These are phyloP conservation scores for Lithophane socia DNA, from an alignment of 2,888 invertebrate species.

Conservation along the genomic window DNA sequence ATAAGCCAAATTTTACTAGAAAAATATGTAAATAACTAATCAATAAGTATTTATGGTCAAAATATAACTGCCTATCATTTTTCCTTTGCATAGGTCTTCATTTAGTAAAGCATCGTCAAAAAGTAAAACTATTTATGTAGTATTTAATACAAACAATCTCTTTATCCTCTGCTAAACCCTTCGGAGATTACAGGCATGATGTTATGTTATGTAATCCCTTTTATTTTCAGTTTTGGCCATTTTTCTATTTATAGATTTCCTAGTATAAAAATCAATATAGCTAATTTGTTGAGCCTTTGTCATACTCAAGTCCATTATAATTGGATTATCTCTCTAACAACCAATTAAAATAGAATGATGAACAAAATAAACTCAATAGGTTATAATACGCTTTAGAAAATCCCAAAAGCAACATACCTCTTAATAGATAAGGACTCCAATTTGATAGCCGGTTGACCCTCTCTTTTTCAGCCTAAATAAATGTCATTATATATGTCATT, in stretches of 20 bases:
- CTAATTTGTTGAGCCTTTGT: neutral
- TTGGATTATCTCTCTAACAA: slow-evolving; percentile 16
- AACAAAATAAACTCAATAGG: neutral
- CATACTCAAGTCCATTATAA: neutral
- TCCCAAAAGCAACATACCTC: slow-evolving; percentile 52
- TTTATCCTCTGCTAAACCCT: neutral
- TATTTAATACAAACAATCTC: neutral
- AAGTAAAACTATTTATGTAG: too few relatives aligned
- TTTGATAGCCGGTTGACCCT: slow-evolving; percentile 78
- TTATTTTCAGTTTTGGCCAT: neutral
- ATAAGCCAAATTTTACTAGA: too few relatives aligned
- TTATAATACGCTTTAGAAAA: slow-evolving; percentile 6
- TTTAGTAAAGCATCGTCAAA: too few relatives aligned
- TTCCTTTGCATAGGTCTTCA: too few relatives aligned
- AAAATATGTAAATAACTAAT: too few relatives aligned
- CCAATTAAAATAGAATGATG: neutral
- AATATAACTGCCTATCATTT: too few relatives aligned
- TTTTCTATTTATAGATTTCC: neutral
- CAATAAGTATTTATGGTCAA: too few relatives aligned
- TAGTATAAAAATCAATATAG: neutral
- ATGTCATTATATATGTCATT: slow-evolving; percentile 83
- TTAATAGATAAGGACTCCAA: slow-evolving; percentile 75
- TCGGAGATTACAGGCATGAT: neutral
- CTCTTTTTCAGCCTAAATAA: slow-evolving; percentile 80
- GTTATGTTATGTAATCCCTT: neutral